Percentiles rank a stretch among this genome's conserved stretches.
Evolutionary conservation across 2,888 invertebrate genomes (phyloP).

Genomic region (Drosophila tanythrix): DNA sequence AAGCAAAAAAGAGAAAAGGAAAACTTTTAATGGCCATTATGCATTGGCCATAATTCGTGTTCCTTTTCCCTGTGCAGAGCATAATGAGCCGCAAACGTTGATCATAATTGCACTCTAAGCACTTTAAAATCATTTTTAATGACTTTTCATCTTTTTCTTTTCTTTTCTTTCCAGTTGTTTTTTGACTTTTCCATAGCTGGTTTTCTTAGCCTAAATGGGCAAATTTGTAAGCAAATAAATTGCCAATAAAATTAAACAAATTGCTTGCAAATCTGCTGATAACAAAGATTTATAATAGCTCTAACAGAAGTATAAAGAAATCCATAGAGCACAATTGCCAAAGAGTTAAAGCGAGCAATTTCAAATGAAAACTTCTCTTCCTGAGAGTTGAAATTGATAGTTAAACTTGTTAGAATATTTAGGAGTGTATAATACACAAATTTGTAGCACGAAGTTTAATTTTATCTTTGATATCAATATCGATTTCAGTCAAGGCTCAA

Average conservation of each 20-base stretch:
- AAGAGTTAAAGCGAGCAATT: background rate
- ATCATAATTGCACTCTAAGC: conserved; percentile 70
- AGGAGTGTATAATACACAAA: background rate
- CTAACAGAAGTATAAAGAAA: background rate
- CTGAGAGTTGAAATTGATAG: background rate
- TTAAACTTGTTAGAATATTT: background rate
- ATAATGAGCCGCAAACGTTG: conserved; percentile 67
- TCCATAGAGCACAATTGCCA: background rate
- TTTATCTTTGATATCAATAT: background rate
- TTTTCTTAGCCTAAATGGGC: conserved; percentile 18
- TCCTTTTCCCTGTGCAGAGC: conserved; percentile 26
- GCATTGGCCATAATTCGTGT: conserved; percentile 76
- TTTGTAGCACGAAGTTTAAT: accelerated
- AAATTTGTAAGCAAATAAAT: conserved; percentile 28
- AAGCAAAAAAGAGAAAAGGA: conserved; percentile 20
- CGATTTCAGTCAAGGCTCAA: background rate
- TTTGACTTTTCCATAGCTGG: conserved; percentile 8
- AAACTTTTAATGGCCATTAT: conserved; percentile 74
- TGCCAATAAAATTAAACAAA: conserved; percentile 20
- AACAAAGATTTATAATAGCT: background rate
- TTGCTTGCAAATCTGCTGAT: conserved; percentile 3
- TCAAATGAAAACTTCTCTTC: background rate
- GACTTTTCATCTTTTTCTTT: conserved; percentile 49
- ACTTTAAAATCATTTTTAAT: conserved; percentile 74
- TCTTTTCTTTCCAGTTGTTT: conserved; percentile 18